Conservation (phyloP, 2,797 vertebrate genomes). For the Chlorospingus flavigularis region DNA sequence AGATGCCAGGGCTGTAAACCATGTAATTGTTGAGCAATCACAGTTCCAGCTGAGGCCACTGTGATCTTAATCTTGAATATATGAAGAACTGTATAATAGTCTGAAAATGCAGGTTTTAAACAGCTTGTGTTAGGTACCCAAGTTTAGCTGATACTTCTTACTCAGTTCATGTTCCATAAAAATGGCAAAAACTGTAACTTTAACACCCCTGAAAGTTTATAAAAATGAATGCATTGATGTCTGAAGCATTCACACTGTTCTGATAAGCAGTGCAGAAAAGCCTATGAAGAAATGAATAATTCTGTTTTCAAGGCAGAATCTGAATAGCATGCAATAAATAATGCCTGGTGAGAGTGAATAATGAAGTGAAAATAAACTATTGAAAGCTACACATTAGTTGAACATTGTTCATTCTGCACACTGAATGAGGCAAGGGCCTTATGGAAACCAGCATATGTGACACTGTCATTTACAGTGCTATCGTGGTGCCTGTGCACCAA, state of each 20-base stretch:
- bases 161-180: neutral
- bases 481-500: neutral
- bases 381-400: slow-evolving; percentile 34
- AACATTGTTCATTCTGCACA: slow-evolving; percentile 27
- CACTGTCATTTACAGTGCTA: slow-evolving; percentile 39
- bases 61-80: neutral
- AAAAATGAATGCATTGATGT: neutral
- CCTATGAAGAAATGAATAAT: slow-evolving; percentile 56
- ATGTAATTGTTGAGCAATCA: neutral
- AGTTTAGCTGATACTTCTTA: neutral
- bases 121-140: neutral
- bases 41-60: neutral
- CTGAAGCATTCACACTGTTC: neutral
- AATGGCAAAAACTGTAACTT: neutral
- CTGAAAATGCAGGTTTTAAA: neutral
- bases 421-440: slow-evolving; percentile 26
- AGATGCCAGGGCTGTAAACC: neutral
- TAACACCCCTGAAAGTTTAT: neutral
- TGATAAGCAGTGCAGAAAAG: slow-evolving; percentile 28
- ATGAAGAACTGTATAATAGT: neutral
- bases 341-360: slow-evolving; percentile 52
- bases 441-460: slow-evolving; percentile 31
- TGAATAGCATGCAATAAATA: slow-evolving; percentile 46
- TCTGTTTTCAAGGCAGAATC: slow-evolving; percentile 54
- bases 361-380: slow-evolving; percentile 53